Percentiles rank a stretch among this genome's conserved stretches.
Evolutionary conservation across 1,140 invertebrate genomes (phyloP).

Genomic region (Samia ricini): DNA sequence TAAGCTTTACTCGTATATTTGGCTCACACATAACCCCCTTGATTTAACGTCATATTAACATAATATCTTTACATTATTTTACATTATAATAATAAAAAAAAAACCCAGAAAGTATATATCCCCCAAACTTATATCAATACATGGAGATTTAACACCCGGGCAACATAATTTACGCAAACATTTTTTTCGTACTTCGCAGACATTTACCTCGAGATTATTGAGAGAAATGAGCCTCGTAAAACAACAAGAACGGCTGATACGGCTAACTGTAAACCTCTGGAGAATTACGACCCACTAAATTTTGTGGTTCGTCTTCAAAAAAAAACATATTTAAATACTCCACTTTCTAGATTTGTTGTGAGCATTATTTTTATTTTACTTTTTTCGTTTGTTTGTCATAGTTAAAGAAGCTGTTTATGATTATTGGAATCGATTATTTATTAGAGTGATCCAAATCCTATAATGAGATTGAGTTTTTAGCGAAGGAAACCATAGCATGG

Average conservation of each 20-base stretch:
- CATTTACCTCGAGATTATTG: slow-evolving; percentile 16
- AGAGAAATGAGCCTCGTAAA: slow-evolving; percentile 23
- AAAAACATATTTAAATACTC: background rate
- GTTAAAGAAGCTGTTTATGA: background rate
- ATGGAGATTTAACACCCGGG: background rate
- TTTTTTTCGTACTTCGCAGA: slow-evolving; percentile 11
- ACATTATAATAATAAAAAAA: too few species aligned
- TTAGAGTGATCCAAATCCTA: too few species aligned
- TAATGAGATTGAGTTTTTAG: too few species aligned
- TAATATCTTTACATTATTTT: too few species aligned
- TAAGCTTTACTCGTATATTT: too few species aligned
- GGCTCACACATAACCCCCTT: too few species aligned
- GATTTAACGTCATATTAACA: too few species aligned
- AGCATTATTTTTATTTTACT: background rate
- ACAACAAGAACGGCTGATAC: slow-evolving; percentile 17
- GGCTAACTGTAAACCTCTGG: slow-evolving; percentile 13
- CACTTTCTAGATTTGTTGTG: background rate
- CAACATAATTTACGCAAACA: background rate
- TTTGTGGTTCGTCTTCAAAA: slow-evolving; percentile 2
- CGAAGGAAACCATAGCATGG: too few species aligned
- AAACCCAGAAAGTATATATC: background rate
- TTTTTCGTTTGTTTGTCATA: background rate
- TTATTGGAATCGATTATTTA: too few species aligned
- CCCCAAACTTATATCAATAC: background rate
- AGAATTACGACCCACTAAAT: slow-evolving; percentile 12